Evolutionary conservation across 2,888 invertebrate species (phyloP).

Genomic region (Melanostoma mellinum): DNA sequence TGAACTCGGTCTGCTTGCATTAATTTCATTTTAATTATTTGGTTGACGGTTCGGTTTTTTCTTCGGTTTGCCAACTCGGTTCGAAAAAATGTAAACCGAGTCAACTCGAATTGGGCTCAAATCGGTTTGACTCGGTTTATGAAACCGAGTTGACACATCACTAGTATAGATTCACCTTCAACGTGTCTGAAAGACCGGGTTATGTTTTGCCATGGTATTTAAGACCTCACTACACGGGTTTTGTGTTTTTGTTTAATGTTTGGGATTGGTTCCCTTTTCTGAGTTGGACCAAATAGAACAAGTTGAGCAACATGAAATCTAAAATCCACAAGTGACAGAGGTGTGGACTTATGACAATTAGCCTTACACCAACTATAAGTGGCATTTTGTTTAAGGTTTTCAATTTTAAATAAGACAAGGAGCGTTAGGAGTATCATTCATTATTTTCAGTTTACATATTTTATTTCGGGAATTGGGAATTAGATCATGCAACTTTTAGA

Average conservation of each 20-base stretch:
- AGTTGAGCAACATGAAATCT: slow-evolving; percentile 56
- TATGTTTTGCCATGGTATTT: slow-evolving; percentile 53
- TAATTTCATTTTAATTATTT: too few relatives aligned
- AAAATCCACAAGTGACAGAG: slow-evolving; percentile 64
- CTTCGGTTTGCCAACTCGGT: too few relatives aligned
- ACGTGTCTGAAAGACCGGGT: slow-evolving; percentile 33
- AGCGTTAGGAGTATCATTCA: neutral
- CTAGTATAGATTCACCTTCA: slow-evolving; percentile 66
- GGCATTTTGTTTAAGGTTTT: slow-evolving; percentile 12
- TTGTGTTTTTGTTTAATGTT: slow-evolving; percentile 47
- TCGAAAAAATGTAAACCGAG: too few relatives aligned
- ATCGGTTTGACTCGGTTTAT: too few relatives aligned
- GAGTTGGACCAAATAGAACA: slow-evolving; percentile 54
- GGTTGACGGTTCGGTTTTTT: too few relatives aligned
- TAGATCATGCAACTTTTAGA: too few relatives aligned
- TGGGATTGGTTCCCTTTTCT: slow-evolving; percentile 32
- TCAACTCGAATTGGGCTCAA: too few relatives aligned
- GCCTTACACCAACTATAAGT: slow-evolving; percentile 33
- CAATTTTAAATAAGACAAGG: slow-evolving; percentile 11
- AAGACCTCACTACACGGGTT: slow-evolving; percentile 57
- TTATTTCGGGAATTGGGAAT: too few relatives aligned
- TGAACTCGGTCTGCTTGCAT: too few relatives aligned
- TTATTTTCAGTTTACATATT: too few relatives aligned
- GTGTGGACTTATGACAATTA: slow-evolving; percentile 71
- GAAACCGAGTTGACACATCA: too few relatives aligned